Conservation (phyloP, 1,140 invertebrate species). For the Stratiolaelaps scimitus region DNA sequence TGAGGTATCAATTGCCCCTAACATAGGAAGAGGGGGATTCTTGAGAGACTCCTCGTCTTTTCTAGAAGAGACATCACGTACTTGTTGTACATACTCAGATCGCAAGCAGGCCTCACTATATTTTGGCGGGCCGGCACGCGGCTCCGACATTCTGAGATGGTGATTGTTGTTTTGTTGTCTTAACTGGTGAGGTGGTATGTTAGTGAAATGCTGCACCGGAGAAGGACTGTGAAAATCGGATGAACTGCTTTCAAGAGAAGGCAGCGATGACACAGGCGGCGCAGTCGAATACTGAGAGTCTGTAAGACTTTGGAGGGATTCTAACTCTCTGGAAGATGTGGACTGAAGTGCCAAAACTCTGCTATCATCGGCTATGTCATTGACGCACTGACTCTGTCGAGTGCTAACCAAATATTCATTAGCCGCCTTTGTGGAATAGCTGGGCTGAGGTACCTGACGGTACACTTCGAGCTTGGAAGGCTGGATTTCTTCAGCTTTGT, state of each 20-base stretch:
- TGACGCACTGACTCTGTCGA: too few relatives aligned
- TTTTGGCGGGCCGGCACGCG: neutral
- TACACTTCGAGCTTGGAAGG: conserved; percentile 12
- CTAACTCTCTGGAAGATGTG: neutral
- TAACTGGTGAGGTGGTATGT: conserved; percentile 2
- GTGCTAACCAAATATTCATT: too few relatives aligned
- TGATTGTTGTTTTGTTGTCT: neutral
- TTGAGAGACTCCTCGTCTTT: neutral
- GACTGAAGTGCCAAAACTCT: neutral
- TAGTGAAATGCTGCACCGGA: conserved; percentile 26
- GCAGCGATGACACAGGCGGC: conserved; percentile 10
- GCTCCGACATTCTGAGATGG: neutral
- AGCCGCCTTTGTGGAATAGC: conserved; percentile 1
- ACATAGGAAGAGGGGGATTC: neutral
- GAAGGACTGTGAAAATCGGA: conserved; percentile 3
- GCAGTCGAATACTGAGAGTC: conserved; percentile 12
- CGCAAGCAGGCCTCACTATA: conserved; percentile 12
- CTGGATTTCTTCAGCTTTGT: conserved; percentile 10
- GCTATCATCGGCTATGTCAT: neutral
- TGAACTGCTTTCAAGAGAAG: conserved; percentile 24
- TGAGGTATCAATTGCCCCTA: neutral
- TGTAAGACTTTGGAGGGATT: conserved; percentile 18
- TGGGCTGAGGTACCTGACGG: conserved; percentile 16
- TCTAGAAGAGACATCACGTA: neutral
- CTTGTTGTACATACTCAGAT: neutral